Base-by-base conservation (phyloP, 1,140 invertebrate genomes). In the Drosophila kohkoa region DNA sequence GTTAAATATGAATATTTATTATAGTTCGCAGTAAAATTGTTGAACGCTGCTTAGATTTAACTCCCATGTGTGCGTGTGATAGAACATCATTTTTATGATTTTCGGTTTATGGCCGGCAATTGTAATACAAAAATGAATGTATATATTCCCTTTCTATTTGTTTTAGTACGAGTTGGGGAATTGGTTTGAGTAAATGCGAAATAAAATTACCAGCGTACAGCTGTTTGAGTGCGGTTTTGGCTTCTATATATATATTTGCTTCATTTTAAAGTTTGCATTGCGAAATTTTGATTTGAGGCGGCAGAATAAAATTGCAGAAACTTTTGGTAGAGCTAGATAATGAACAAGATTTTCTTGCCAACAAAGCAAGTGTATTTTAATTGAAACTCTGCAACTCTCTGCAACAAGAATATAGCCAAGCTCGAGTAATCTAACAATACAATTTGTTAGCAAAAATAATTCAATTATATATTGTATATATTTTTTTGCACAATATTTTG, bases 1-100 rank as follows among this genome's bases (percentile, higher is more conserved):
- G 86, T 89, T 81, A 89, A 88, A 88, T 77, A 88, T 88, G 85
- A 72, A 89, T 85, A 88, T 88, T 88, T 88, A 88, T 88, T 72
- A 81, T 81, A 54, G 52, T 81, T 75, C 38, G 35, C 49, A 43
- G 49, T 46, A 35, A 48, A 52, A 81, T 78, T 63, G 75, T 63
- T 78, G 75, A 58, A n/a, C 3, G 15, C 13, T 54, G 28, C 52
- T 54, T 54, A 54, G 28, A 54, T 54, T 25, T 15, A 8, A 20
- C 48, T 51, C 8, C 16, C 13, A 20, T 20, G 15, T 0, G n/a
- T 20, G 15, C 3, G n/a, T 30, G 25, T 52, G 49, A 55, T 32
- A 55, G 30, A 35, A 8, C 52, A 55, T 30, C 32, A 16, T 55
- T 55, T 55, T 38, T 35, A 16, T 13, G 49, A 52, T 30, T 35